Base-by-base conservation (phyloP, 2,113 vertebrate genomes). In the Lichenostomus cassidix region DNA sequence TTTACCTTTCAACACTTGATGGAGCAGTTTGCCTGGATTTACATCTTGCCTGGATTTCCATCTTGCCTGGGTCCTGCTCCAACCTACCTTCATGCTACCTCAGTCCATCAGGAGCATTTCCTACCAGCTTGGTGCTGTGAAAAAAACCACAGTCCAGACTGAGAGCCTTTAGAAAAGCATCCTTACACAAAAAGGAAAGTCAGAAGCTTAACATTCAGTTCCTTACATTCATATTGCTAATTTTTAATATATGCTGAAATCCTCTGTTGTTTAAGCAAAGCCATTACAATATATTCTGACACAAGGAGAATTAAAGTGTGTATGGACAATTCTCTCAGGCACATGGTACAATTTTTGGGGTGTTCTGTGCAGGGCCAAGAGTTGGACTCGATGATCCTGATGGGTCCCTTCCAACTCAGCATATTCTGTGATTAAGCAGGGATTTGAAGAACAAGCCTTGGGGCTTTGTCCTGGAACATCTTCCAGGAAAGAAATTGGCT, bases 1-100 rank as follows among this genome's bases (percentile, higher is more conserved):
- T 94, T 96, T 87, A 87, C 88, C 88, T 95, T 95, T 74, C 93
- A 74, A 95, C 96, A 91, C 94, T 93, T 92, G 96, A 95, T 95
- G 94, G 97, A 96, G 96, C 93, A 96, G 69, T 96, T 95, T 75
- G 83, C 76, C 71, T 52, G 89, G 77, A 78, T 91, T 92, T 90
- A 47, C 0, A 0, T 25, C 56, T 58, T 52, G 46, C 33, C 63
- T 59, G 89, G 77, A 78, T 91, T 92, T 90, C 52, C 0, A 0
- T 25, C 56, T 58, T 52, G 46, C 33, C 63, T 59, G 58, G 7
- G 4, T 56, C 46, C 52, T 27, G 7, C 58, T 70, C 19, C 37
- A 37, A 5, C 11, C 16, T 23, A 35, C 58, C 42, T 77, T 70
- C 35, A 15, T 5, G 12, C 27, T 64, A 41, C 83, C 68, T 83